phyloP scores from a whole-genome alignment of 2,797 vertebrate genomes.

The Semaprochilodus insignis region DNA sequence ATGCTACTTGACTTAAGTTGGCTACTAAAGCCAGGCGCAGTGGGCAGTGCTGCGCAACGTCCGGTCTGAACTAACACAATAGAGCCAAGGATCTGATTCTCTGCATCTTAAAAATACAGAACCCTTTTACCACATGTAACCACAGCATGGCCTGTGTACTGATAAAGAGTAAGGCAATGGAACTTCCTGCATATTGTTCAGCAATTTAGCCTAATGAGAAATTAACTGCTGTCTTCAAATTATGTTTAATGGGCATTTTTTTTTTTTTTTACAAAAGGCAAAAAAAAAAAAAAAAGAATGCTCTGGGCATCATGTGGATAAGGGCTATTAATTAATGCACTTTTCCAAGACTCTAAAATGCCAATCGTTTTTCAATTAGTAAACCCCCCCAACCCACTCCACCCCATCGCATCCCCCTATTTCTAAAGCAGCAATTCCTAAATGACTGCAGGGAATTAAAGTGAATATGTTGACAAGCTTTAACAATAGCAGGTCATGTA shows the following conservation, averaged over 20 bases:
- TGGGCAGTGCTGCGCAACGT: constrained; percentile 2
- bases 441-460: constrained; percentile 98
- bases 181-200: neutral
- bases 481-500: constrained; percentile 97
- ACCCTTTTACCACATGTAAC: neutral
- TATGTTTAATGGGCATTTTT: constrained; percentile 51
- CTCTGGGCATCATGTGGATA: constrained; percentile 77
- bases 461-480: constrained; percentile 99
- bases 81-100: neutral
- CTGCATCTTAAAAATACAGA: neutral
- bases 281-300: constrained; percentile 57
- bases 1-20: constrained; percentile 52
- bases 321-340: constrained; percentile 82
- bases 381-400: constrained; percentile 73
- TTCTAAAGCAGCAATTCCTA: constrained; percentile 74
- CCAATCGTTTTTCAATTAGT: constrained; percentile 78
- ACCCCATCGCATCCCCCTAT: constrained; percentile 57
- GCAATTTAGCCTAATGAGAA: constrained; percentile 29
- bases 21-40: constrained; percentile 52
- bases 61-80: neutral
- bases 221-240: constrained; percentile 51
- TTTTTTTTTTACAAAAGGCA: constrained; percentile 68
- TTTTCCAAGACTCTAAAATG: constrained; percentile 86
- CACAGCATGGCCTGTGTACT: neutral
- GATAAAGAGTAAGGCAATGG: neutral